These are phyloP conservation scores for Isurus oxyrinchus DNA, from an alignment of 2,113 vertebrate genomes.

Conservation along the genomic window DNA sequence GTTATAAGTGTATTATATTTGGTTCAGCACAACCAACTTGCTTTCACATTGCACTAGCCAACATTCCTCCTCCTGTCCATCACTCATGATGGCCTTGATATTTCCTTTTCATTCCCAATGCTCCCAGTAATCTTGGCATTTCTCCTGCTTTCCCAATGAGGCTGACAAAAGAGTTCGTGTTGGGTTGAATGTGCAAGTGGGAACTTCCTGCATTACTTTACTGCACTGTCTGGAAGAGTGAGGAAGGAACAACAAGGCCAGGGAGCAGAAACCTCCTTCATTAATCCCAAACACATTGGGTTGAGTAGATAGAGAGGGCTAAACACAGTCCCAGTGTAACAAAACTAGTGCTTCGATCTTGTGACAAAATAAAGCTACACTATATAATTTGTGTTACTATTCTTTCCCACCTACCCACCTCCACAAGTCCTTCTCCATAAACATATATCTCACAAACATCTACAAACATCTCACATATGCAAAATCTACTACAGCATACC, in stretches of 20 bases:
- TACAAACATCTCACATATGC: no score
- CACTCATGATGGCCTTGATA: background rate
- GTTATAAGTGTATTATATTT: background rate
- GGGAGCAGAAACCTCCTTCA: background rate
- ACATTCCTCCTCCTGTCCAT: background rate
- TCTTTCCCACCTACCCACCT: no score
- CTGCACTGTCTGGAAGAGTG: background rate
- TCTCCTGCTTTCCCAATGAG: background rate
- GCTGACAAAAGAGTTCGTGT: background rate
- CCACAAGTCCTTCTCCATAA: no score
- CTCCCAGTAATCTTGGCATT: background rate
- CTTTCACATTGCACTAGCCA: background rate
- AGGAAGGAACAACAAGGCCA: background rate
- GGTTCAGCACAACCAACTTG: background rate
- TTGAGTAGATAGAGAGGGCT: no score
- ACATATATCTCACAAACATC: no score
- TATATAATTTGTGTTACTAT: no score
- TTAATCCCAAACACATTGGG: background rate
- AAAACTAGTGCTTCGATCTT: no score
- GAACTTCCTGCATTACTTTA: background rate
- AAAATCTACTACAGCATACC: no score
- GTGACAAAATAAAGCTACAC: no score
- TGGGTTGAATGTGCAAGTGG: background rate
- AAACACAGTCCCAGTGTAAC: no score
- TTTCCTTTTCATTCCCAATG: background rate